phyloP scores from a whole-genome alignment of 2,113 vertebrate species.

The Lycaon pictus region DNA sequence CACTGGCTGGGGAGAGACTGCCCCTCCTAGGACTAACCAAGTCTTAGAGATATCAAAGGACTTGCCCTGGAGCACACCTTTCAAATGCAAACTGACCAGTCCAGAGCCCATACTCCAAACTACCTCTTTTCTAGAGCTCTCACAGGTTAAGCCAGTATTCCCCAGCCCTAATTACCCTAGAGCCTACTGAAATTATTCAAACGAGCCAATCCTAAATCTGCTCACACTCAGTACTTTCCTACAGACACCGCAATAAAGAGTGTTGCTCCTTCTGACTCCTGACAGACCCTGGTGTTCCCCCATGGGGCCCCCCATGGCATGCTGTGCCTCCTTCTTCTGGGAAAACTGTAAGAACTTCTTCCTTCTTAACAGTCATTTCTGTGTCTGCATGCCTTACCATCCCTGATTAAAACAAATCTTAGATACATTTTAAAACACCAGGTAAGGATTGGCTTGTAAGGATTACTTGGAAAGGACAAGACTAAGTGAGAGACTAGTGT shows the following conservation, averaged over 20 bases:
- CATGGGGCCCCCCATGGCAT: rapidly evolving
- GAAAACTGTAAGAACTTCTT: neutral
- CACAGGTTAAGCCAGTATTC: neutral
- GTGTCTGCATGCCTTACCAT: neutral
- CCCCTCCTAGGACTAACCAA: neutral
- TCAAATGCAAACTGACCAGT: neutral
- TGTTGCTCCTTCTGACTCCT: neutral
- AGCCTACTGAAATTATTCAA: neutral
- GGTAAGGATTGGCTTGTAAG: neutral
- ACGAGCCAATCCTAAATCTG: neutral
- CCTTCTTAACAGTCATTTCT: neutral
- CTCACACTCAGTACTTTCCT: neutral
- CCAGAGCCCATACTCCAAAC: neutral
- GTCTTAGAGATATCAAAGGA: neutral
- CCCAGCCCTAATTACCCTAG: neutral
- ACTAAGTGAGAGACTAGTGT: neutral
- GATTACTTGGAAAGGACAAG: neutral
- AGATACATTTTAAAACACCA: neutral
- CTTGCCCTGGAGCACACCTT: neutral
- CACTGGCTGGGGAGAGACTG: neutral
- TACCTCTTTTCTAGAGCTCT: neutral
- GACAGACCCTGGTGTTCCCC: neutral
- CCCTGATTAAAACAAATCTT: neutral
- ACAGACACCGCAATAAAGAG: neutral
- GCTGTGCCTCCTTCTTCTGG: neutral